Evolutionary conservation across 2,888 invertebrate genomes (phyloP).

Genomic region (Saturnia pavonia): DNA sequence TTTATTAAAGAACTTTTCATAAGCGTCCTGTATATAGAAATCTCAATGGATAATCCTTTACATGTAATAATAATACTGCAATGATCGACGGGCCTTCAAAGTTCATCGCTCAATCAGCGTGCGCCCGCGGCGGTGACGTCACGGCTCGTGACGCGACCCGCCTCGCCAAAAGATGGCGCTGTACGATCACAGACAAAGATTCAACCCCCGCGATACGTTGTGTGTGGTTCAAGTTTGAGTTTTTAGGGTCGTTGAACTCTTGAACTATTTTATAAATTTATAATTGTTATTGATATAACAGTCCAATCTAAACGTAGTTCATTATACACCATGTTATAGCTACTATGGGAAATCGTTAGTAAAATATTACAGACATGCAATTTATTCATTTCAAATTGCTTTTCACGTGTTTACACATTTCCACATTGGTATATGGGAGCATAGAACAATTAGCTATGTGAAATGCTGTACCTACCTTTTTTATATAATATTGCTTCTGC

Average conservation of each 20-base stretch:
- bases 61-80: slow-evolving; percentile 68
- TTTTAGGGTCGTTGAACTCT: slow-evolving; percentile 39
- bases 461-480: too few species aligned
- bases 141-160: slow-evolving; percentile 70
- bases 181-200: slow-evolving; percentile 42
- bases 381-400: too few species aligned
- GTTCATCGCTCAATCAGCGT: slow-evolving; percentile 78
- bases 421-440: too few species aligned
- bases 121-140: slow-evolving; percentile 66
- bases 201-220: slow-evolving; percentile 47
- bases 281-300: not conserved
- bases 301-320: not conserved
- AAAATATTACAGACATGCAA: too few species aligned
- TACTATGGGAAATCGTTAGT: too few species aligned
- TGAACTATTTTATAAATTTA: not conserved
- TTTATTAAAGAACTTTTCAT: slow-evolving; percentile 2
- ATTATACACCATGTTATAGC: too few species aligned
- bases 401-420: too few species aligned
- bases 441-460: too few species aligned
- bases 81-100: slow-evolving; percentile 70
- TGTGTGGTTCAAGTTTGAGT: slow-evolving; percentile 48
- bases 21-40: slow-evolving; percentile 58
- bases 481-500: too few species aligned
- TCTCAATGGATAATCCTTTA: slow-evolving; percentile 73
- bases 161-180: slow-evolving; percentile 75